Percentiles rank a stretch among this genome's conserved stretches.
Conservation (phyloP, 2,888 invertebrate genomes). For the Pterobdella sp. region DNA sequence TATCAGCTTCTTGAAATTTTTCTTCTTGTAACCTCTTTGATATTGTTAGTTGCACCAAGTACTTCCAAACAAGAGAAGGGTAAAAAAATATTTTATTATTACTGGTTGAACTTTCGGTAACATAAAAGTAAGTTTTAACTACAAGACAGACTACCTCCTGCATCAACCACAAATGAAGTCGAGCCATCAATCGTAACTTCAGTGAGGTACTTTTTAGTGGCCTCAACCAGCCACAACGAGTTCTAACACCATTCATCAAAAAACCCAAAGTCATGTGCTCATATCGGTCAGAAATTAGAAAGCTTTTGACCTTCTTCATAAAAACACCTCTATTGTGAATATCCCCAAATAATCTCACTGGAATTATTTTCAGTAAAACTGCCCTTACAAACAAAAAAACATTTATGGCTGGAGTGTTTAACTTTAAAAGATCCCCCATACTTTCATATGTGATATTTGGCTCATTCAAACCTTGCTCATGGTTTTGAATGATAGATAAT, state of each 20-base stretch:
- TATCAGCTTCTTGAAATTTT: not conserved
- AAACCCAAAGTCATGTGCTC: not conserved
- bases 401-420: not conserved
- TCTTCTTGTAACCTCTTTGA: not conserved
- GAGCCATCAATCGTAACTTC: not conserved
- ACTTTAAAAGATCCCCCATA: not conserved
- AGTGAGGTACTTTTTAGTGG: not conserved
- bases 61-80: not conserved
- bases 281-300: not conserved
- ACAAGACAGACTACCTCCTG: not conserved
- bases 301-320: not conserved
- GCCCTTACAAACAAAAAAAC: not conserved
- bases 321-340: not conserved
- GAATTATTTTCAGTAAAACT: not conserved
- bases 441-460: not conserved
- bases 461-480: not conserved
- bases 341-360: not conserved
- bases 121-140: not conserved
- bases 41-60: not conserved
- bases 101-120: not conserved
- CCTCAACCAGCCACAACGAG: slow-evolving; percentile 15
- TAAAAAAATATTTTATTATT: not conserved
- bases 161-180: not conserved
- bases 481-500: not conserved
- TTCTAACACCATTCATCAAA: not conserved